Base-by-base conservation (phyloP, 2,888 invertebrate genomes). In the Monopis laevigella region DNA sequence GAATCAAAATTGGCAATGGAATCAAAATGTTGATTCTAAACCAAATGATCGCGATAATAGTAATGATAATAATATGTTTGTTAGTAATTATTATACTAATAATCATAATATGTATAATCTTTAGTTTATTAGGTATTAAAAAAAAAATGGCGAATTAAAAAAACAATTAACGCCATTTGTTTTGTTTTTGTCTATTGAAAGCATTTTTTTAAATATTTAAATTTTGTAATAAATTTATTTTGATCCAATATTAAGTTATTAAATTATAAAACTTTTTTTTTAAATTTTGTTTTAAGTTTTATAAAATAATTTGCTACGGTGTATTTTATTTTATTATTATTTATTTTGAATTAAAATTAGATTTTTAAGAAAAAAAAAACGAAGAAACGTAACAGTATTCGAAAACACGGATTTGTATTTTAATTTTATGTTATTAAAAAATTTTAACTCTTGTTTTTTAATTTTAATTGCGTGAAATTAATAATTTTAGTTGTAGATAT, bases 1-100 rank as follows among this genome's bases (percentile, higher is more conserved):
- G 43, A 73, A 72, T 43, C 71, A 75, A 18, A n/a, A n/a, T n/a
- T 42, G 42, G 45, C 16, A 12, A 32, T 74, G 75, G 74, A 74
- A 73, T 30, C 38, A 21, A 21, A 21, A 21, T 21, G 24, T 21
- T 21, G 24, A 21, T 21, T 8, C 5, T 21, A 7, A 21, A 21
- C 5, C 5, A 7, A 7, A 7, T 8, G 24, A 21, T 21, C 24
- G 8, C 8, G 5, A 21, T 7, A 21, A 21, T 21, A 8, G 5
- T 21, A 8, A 21, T 21, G 6, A 21, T 21, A 7, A 21, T 7
- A 21, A 21, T 21, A 8, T 21, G 24, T 21, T 21, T 8, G 8
- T 21, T 21, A 21, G 8, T 21, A 8, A 21, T 21, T 8, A 21
- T 21, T 21, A 21, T 7, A 21, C 5, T 8, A 8, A 7, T 21